A percentile compares a stretch with the other conserved stretches of the same genome.
These are phyloP conservation scores for Rhinolophus sinicus DNA, from an alignment of 2,113 vertebrate species.

Conservation along the genomic window DNA sequence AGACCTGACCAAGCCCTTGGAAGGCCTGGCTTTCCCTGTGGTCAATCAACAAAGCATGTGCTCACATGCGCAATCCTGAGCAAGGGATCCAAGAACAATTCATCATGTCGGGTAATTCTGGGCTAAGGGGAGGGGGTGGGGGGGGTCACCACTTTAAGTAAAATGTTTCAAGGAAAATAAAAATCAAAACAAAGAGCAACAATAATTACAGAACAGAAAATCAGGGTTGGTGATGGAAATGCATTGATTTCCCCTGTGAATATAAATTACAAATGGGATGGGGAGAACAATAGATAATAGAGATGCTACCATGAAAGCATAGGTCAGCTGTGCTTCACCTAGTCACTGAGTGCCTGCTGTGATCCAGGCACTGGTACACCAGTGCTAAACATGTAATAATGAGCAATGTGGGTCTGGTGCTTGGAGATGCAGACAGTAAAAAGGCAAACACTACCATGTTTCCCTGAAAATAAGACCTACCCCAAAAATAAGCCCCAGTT, in stretches of 20 bases:
- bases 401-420: neutral
- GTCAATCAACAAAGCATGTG: neutral
- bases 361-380: neutral
- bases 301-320: fast-evolving
- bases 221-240: neutral
- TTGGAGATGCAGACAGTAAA: neutral
- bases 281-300: neutral
- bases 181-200: neutral
- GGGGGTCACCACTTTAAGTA: neutral
- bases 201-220: neutral
- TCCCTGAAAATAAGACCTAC: no score
- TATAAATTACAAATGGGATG: neutral
- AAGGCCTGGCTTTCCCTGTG: neutral
- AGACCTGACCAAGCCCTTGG: neutral
- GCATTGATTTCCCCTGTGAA: neutral
- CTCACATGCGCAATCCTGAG: neutral
- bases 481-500: no score
- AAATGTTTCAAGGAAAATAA: conserved; percentile 45
- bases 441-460: neutral
- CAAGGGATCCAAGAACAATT: neutral
- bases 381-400: neutral
- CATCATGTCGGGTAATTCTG: neutral
- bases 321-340: no score
- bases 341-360: neutral
- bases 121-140: neutral